These are phyloP conservation scores for Oscheius sp. DNA, from an alignment of 2,888 invertebrate species.

Conservation along the genomic window DNA sequence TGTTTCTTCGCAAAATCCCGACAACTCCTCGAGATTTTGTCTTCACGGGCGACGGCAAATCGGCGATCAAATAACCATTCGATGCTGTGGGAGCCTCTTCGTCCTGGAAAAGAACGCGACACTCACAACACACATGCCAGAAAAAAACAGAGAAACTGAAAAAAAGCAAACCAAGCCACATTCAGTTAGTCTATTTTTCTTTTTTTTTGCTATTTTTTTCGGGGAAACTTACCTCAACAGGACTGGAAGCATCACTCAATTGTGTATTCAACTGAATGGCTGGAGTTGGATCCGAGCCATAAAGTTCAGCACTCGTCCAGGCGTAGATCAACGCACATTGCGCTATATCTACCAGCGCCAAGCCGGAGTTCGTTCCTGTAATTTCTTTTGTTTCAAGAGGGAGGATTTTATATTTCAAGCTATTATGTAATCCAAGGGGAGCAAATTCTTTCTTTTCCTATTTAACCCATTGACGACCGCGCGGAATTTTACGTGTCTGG, in stretches of 20 bases:
- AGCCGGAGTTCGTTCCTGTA: conserved; percentile 45
- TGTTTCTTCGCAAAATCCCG: conserved; percentile 45
- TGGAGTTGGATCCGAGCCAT: conserved; percentile 59
- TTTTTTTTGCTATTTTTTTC: too few relatives aligned
- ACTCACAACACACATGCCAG: conserved; percentile 11
- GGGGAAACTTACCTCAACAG: conserved; percentile 40
- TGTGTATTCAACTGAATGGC: conserved; percentile 52
- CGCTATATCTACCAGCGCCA: conserved; percentile 54
- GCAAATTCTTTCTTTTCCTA: too few relatives aligned
- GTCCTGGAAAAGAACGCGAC: conserved; percentile 18
- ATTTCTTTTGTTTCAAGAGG: too few relatives aligned
- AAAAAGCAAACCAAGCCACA: conserved; percentile 19
- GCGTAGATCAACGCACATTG: conserved; percentile 64
- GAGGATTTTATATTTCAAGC: too few relatives aligned
- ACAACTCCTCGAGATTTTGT: conserved; percentile 40
- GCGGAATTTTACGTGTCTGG: too few relatives aligned
- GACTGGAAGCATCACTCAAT: conserved; percentile 43
- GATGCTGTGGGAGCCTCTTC: not conserved
- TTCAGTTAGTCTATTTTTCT: not conserved
- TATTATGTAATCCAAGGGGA: too few relatives aligned
- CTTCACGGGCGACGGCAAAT: not conserved
- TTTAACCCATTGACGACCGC: too few relatives aligned
- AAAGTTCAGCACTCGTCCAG: conserved; percentile 63
- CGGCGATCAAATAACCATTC: conserved; percentile 7
- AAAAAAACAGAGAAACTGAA: conserved; percentile 3